Base-by-base conservation (phyloP, 1,140 invertebrate genomes). In the Microplitis mediator region DNA sequence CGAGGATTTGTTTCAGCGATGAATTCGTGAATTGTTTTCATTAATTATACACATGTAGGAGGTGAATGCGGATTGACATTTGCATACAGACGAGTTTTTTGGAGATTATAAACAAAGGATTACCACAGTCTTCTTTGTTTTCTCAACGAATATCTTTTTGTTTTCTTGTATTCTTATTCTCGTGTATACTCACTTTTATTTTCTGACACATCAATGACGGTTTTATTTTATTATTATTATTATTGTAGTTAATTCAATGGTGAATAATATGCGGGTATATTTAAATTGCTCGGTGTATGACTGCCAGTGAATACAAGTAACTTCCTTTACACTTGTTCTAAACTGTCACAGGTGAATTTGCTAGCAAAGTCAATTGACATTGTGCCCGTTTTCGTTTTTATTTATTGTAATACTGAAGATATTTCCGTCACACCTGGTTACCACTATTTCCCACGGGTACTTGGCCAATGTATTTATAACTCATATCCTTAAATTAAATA, bases 71-170 rank as follows among this genome's bases (percentile, higher is more conserved):
- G 50, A 71, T 71, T 52, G 69, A 62, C 60, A 71, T 71, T 71
- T 63, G 61, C 69, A 71, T 71, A 71, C 61, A 71, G 69, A 71
- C 69, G 61, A 71, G 69, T 63, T 71, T 54, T 71, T 64, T 62
- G 13, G 35, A 62, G 3, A 35, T 62, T 13, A 36, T 35, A 62
- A 39, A 62, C 34, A 36, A 35, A 62, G 32, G 32, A 31, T 62
- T 62, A 35, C 34, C 39, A 45, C 35, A 31, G 8, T 13, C 35
- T 35, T 34, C 34, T 36, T 62, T 62, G 60, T 62, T 62, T 62
- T 23, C 23, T 56, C 52, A 56, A 56, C 13, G 52, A 62, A 31
- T 35, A 14, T 23, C 34, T 34, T 62, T 36, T 62, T 35, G 11
- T 31, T 34, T 35, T 11, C 14, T 35, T 6, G 14, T 16, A 16